Evolutionary conservation across 2,888 invertebrate species (phyloP).

Genomic region (Eupelmus urozonus): DNA sequence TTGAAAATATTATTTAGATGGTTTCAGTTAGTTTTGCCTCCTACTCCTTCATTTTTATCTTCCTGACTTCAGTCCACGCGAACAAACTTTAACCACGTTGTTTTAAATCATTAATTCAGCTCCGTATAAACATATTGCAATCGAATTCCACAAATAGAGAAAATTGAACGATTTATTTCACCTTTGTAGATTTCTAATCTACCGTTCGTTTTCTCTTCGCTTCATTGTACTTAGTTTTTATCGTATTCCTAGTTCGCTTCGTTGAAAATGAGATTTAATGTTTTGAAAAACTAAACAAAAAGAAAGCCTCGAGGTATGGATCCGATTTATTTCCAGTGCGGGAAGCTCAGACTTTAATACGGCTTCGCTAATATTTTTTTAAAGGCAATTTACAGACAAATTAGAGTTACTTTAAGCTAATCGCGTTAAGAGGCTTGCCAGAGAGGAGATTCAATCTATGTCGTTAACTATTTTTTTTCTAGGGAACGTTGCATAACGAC

Average conservation of each 20-base stretch:
- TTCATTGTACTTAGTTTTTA: not conserved
- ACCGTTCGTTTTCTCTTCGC: not conserved
- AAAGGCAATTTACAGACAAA: conserved; percentile 41
- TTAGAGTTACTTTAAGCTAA: conserved; percentile 39
- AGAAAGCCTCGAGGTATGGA: not conserved
- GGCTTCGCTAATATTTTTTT: conserved; percentile 37
- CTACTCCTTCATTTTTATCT: conserved; percentile 34
- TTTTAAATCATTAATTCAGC: conserved; percentile 62
- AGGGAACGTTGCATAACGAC: conserved; percentile 1
- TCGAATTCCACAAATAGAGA: conserved; percentile 64
- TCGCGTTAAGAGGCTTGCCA: conserved; percentile 35
- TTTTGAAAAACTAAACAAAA: conserved; percentile 13
- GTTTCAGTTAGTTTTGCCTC: conserved; percentile 65
- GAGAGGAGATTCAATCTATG: conserved; percentile 41
- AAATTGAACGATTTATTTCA: conserved; percentile 58
- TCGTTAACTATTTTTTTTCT: conserved; percentile 11
- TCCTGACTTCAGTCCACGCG: conserved; percentile 46
- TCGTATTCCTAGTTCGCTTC: not conserved
- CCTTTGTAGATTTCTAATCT: conserved; percentile 42
- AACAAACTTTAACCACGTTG: conserved; percentile 62
- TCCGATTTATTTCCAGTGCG: not conserved
- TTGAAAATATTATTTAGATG: conserved; percentile 72
- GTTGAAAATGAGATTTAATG: not conserved
- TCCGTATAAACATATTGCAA: conserved; percentile 67
- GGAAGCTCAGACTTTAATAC: not conserved